Evolutionary conservation across 30 jellyfish, hydroid and myxozoan genomes (phyloP).

Genomic region (Nemopilema nomurai): DNA sequence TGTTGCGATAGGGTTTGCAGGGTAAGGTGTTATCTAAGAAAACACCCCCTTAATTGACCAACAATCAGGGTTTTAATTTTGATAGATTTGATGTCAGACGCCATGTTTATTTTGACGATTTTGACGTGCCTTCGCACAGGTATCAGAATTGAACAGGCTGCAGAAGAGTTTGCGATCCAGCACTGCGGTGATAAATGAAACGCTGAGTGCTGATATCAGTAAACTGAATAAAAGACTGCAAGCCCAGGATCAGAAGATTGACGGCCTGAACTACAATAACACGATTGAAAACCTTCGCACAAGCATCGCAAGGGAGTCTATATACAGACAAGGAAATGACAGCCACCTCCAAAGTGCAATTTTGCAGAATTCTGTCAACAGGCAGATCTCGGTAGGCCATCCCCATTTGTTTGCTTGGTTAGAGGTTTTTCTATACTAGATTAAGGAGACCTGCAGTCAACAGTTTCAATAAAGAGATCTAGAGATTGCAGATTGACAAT

Average conservation of each 20-base stretch:
- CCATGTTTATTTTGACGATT: neutral
- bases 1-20: too few relatives aligned
- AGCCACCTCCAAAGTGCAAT: neutral
- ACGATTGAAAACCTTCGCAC: slow-evolving; percentile 6
- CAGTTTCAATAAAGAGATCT: too few relatives aligned
- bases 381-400: slow-evolving; percentile 12
- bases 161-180: neutral
- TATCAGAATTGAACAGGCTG: neutral
- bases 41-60: too few relatives aligned
- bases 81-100: too few relatives aligned
- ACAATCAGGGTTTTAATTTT: too few relatives aligned
- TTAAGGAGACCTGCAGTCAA: too few relatives aligned
- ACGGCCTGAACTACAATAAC: neutral
- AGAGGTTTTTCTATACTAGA: too few relatives aligned
- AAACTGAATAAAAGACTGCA: slow-evolving; percentile 6
- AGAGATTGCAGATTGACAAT: too few relatives aligned
- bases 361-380: neutral
- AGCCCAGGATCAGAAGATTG: neutral
- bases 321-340: slow-evolving; percentile 41
- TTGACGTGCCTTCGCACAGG: neutral
- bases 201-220: slow-evolving; percentile 7
- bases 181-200: neutral
- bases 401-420: neutral
- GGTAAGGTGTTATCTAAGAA: too few relatives aligned
- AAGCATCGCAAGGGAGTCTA: slow-evolving; percentile 27